Evolutionary conservation across 2,113 vertebrate species (phyloP), one percentile per base, ranked within the genome.

Genomic region (Microtus richardsoni): DNA sequence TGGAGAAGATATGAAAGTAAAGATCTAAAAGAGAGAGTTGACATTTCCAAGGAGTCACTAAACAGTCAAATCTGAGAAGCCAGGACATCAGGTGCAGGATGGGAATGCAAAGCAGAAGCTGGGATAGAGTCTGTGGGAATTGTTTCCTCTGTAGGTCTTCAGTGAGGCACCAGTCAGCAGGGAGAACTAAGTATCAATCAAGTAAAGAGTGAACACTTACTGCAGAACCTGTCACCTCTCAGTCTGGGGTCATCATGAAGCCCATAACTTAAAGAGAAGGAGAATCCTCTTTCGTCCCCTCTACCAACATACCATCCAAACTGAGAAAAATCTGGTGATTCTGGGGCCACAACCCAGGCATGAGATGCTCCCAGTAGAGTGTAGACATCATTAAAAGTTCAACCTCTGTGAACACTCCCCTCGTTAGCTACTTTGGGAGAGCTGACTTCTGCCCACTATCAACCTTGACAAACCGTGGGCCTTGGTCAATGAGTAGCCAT

Each of bases 391-490:
- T 97, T 98, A 99, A 98, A 98, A 99, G 87, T 99, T 99, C 97
- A 99, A 99, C 28, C 98, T 99, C 99, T 17, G 98, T 78, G 13
- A 78, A 49, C 75, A 99, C 91, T 98, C 99, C 0, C 98, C 44
- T 17, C 98, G 66, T 99, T 99, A 58, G 58, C 58, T 58, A 97
- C 99, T 99, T 26, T 98, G 99, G 58, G 99, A 99, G 44, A 96
- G 98, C 44, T 99, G 82, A 98, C 71, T 97, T 98, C 98, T 99
- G 98, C 98, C 98, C 62, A 98, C 98, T 93, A 98, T 99, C 95
- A 99, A 98, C 97, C 92, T 99, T 96, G 98, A 99, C 97, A 99
- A 99, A 93, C 98, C 99, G 88, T 99, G 98, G 98, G 99, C 98
- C 0, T 97, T 99, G 93, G 98, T 99, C 87, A 99, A 98, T 83